Conservation (phyloP, 1,140 invertebrate genomes). For the Elymnias hypermnestra region DNA sequence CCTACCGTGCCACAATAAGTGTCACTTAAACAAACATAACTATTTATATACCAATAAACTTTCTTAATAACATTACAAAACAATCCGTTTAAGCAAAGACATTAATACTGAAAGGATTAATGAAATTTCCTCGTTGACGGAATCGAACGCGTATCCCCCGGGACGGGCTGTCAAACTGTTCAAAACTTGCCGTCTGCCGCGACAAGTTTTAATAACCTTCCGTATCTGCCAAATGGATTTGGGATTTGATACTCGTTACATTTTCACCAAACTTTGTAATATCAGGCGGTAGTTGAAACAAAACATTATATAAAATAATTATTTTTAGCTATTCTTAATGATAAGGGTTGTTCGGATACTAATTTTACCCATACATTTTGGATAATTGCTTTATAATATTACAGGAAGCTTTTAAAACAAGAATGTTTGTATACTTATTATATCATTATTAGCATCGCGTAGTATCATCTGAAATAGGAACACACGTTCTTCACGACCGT, state of each 20-base stretch:
- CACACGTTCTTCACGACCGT: no score
- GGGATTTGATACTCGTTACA: conserved; percentile 35
- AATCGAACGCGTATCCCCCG: conserved; percentile 51
- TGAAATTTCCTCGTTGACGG: conserved; percentile 56
- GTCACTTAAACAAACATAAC: no score
- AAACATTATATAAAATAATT: no score
- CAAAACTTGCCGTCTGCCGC: conserved; percentile 49
- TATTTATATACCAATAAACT: not conserved
- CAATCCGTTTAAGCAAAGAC: conserved; percentile 7
- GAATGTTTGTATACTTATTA: no score
- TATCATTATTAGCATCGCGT: no score
- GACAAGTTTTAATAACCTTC: conserved; percentile 70
- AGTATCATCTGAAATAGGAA: no score
- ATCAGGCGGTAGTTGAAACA: conserved; percentile 7
- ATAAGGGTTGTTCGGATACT: no score
- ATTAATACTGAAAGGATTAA: conserved; percentile 41
- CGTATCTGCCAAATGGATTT: conserved; percentile 64
- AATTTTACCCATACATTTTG: no score
- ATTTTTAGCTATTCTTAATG: no score
- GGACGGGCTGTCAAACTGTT: conserved; percentile 58
- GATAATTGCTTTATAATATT: no score
- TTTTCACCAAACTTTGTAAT: conserved; percentile 22
- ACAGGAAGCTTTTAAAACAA: no score
- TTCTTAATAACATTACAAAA: conserved; percentile 11
- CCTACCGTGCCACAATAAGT: no score